Conservation (phyloP, 2,113 vertebrate species). For the Phasianus colchicus region DNA sequence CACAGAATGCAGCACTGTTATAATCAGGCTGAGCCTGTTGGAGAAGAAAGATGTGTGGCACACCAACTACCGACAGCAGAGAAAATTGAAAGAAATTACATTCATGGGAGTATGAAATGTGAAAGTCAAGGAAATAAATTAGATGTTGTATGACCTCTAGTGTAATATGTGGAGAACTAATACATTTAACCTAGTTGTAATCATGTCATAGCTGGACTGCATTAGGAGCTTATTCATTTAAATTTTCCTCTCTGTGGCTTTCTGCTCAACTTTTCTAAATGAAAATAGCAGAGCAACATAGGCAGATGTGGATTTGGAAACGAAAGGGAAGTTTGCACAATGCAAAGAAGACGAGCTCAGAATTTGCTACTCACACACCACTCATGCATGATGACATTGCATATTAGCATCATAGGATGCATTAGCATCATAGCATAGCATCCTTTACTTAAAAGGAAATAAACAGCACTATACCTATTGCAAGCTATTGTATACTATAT, state of each 20-base stretch:
- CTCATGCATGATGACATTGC: background rate
- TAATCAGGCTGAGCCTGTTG: conserved; percentile 8
- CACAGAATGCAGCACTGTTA: background rate
- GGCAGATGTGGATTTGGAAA: background rate
- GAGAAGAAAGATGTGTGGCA: conserved; percentile 47
- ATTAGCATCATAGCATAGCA: too few species aligned
- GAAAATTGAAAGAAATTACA: conserved; percentile 63
- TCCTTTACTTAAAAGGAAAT: background rate
- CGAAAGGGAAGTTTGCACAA: background rate
- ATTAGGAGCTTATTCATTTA: conserved; percentile 50
- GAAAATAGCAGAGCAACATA: background rate
- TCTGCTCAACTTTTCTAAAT: background rate
- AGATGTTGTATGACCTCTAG: conserved; percentile 60
- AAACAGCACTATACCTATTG: background rate
- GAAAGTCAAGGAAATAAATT: conserved; percentile 63
- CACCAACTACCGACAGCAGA: conserved; percentile 51
- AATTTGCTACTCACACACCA: background rate
- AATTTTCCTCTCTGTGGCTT: background rate
- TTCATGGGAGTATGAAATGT: conserved; percentile 60
- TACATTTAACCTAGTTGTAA: conserved; percentile 62
- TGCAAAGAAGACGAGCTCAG: background rate
- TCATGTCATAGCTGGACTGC: conserved; percentile 22
- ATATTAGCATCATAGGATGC: background rate
- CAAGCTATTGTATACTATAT: background rate
- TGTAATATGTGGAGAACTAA: conserved; percentile 52